Conservation (phyloP, 2,888 invertebrate species). For the Drosophila demipolita region DNA sequence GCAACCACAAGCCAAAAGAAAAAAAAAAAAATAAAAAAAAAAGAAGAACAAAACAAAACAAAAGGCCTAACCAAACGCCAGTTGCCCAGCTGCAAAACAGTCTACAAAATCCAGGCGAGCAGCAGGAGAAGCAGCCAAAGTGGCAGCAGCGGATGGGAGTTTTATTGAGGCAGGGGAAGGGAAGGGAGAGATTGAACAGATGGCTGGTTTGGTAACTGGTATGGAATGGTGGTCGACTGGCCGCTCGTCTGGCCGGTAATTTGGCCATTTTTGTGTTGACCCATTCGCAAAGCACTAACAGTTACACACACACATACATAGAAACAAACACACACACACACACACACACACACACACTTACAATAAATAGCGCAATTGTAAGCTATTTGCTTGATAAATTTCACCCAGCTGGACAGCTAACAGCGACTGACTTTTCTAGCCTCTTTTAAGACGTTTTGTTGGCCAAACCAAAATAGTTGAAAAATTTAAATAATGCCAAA, state of each 20-base stretch:
- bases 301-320: constrained; percentile 4
- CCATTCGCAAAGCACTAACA: constrained; percentile 10
- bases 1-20: constrained; percentile 68
- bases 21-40: constrained; percentile 42
- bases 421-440: constrained; percentile 57
- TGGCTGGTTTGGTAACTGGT: constrained; percentile 18
- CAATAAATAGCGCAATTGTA: constrained; percentile 78
- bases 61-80: constrained; percentile 42
- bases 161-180: neutral
- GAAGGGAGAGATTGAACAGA: constrained; percentile 11
- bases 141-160: neutral
- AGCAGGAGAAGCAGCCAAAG: neutral
- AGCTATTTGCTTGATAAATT: constrained; percentile 76
- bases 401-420: constrained; percentile 48
- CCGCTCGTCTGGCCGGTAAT: constrained; percentile 57
- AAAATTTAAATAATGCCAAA: constrained; percentile 73
- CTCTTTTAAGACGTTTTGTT: constrained; percentile 32
- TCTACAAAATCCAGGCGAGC: constrained; percentile 41
- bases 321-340: constrained; percentile 9
- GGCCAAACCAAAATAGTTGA: constrained; percentile 72
- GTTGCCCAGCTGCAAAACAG: constrained; percentile 66
- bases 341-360: constrained; percentile 33
- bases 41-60: constrained; percentile 40
- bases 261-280: constrained; percentile 65
- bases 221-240: constrained; percentile 10